Percentiles rank a stretch among this genome's conserved stretches.
Conservation (phyloP, 2,888 invertebrate species). For the Notodonta ziczac region DNA sequence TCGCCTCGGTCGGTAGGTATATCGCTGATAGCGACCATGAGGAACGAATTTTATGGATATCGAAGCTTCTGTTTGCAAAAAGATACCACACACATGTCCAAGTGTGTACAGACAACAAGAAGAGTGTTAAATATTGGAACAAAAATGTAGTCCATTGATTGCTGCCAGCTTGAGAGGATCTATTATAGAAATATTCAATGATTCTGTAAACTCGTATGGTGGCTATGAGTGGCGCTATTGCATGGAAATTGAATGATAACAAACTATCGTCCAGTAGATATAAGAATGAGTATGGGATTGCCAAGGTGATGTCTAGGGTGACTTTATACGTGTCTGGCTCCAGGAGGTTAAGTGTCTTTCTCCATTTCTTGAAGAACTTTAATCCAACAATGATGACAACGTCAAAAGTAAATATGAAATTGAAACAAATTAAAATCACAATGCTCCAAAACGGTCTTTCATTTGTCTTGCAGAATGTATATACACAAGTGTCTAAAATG, state of each 20-base stretch:
- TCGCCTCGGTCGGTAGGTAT: conserved; percentile 67
- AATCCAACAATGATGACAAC: conserved; percentile 67
- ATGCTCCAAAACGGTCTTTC: conserved; percentile 61
- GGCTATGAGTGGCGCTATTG: conserved; percentile 68
- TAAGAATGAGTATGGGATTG: conserved; percentile 67
- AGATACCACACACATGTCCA: conserved; percentile 79
- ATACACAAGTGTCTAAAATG: conserved; percentile 68
- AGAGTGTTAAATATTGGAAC: conserved; percentile 75
- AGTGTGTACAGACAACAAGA: conserved; percentile 73
- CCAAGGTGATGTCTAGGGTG: conserved; percentile 62
- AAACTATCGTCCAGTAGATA: conserved; percentile 53
- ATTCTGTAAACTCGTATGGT: conserved; percentile 72
- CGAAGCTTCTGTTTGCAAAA: conserved; percentile 66
- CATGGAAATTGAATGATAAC: conserved; percentile 55
- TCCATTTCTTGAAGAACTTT: conserved; percentile 73
- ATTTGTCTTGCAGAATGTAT: conserved; percentile 58
- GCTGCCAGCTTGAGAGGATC: conserved; percentile 75
- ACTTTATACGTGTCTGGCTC: conserved; percentile 68
- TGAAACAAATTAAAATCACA: conserved; percentile 58
- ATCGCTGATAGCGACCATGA: conserved; percentile 72
- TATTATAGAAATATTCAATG: conserved; percentile 68
- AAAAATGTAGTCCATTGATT: conserved; percentile 80
- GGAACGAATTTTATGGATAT: conserved; percentile 59
- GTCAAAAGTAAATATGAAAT: conserved; percentile 66
- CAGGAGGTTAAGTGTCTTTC: conserved; percentile 75